Evolutionary conservation across 2,888 invertebrate species (phyloP), one percentile per base, ranked within the genome.

Genomic region (Leucophora obtusa): DNA sequence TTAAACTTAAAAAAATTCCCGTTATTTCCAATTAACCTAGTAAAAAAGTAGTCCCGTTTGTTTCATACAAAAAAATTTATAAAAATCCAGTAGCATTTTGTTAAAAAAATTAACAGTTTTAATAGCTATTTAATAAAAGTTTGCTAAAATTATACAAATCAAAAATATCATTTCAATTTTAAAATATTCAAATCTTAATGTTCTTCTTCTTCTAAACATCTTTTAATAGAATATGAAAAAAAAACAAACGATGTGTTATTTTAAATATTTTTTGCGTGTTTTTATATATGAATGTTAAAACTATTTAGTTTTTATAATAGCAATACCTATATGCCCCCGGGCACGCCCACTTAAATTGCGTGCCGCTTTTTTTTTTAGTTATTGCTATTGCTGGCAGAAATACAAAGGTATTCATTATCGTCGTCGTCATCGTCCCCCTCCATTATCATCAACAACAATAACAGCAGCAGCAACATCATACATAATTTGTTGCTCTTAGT

Each of bases 341-440:
- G 82, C 82, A 84, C 84, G 84, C 84, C 88, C 89, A 89, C 89
- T 88, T 89, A 88, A 89, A 88, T 88, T 88, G 88, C 89, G 89
- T 88, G 88, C 86, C 84, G 86, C 84, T 84, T 77, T 73, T 8
- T 65, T 28, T 50, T 35, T 28, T 17, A 17, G n/a, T 79, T 51
- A 33, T 60, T 75, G 68, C 62, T 75, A 18, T 63, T 60, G 35
- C 35, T 56, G 70, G 54, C 33, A 56, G 73, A 62, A 28, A 66
- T 51, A 14, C 50, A 62, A 73, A 88, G 87, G 87, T 86, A 87
- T 87, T 88, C 86, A 87, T 87, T 89, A 82, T 81, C 73, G 73
- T 79, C 73, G 60, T 72, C 70, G 63, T 53, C 77, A 82, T 79
- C 72, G 58, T 53, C 77, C 59, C 72, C 70, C 69, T 58, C 73